phyloP scores from a whole-genome alignment of 23 tunicate species.

The Trididemnum clinides region DNA sequence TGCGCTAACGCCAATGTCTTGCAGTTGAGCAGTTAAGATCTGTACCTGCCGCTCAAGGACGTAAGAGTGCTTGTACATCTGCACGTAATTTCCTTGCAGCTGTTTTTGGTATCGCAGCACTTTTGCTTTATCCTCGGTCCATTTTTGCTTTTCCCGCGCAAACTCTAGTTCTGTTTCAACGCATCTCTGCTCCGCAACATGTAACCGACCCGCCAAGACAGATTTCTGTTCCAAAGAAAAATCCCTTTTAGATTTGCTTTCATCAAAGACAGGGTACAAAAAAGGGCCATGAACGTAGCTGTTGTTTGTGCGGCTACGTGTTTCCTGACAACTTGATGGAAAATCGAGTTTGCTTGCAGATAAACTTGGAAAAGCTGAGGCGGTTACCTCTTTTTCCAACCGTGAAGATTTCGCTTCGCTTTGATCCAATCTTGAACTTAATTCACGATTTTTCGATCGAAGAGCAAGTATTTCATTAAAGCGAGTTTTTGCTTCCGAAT shows the following conservation, averaged over 20 bases:
- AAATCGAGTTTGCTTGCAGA: neutral
- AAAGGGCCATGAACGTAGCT: neutral
- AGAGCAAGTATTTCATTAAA: constrained; percentile 34
- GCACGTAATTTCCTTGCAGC: constrained; percentile 51
- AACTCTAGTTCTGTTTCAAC: constrained; percentile 19
- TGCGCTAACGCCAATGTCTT: neutral
- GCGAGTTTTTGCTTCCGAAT: constrained; percentile 25
- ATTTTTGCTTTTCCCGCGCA: constrained; percentile 29
- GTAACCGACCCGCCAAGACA: constrained; percentile 20
- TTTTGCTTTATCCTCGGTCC: constrained; percentile 14
- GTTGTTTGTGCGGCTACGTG: no score
- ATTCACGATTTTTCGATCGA: constrained; percentile 35
- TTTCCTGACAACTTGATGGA: neutral
- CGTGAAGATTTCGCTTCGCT: neutral
- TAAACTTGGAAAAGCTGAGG: neutral
- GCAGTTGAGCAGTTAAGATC: constrained; percentile 22
- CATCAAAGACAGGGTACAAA: neutral
- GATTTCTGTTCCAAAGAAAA: no score
- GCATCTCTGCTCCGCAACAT: constrained; percentile 24
- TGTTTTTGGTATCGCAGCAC: constrained; percentile 45
- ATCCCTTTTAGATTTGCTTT: no score
- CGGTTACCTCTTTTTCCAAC: neutral
- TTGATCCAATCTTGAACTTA: neutral
- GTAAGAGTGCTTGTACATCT: constrained; percentile 33
- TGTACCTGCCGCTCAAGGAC: constrained; percentile 49